Conservation (phyloP, 2,113 vertebrate genomes). For the Jacana jacana region DNA sequence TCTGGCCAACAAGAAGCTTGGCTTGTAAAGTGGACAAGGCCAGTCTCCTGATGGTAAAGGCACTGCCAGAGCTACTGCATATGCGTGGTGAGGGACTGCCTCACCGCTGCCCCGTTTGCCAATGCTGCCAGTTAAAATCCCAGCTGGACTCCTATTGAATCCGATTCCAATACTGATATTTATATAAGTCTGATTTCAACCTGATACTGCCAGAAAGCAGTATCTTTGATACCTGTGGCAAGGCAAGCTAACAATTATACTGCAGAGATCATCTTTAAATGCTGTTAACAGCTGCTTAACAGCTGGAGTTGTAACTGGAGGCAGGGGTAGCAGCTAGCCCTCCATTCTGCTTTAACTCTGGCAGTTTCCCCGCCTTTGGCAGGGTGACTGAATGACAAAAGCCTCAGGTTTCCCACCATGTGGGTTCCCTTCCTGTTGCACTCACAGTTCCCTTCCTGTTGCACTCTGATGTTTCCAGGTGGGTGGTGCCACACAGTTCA, state of each 20-base stretch:
- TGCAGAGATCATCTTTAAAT: neutral
- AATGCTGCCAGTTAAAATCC: neutral
- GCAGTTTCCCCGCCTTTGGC: neutral
- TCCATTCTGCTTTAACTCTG: neutral
- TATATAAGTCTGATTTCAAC: too few relatives aligned
- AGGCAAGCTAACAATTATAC: neutral
- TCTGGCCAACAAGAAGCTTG: neutral
- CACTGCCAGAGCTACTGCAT: neutral
- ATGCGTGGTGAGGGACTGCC: neutral
- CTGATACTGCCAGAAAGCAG: neutral
- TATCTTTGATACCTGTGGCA: neutral
- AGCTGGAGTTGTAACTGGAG: neutral
- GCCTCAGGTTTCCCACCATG: neutral
- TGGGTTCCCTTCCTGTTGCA: neutral
- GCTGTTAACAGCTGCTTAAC: neutral
- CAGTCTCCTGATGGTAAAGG: rapidly evolving
- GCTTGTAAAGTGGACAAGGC: neutral
- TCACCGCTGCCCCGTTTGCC: neutral
- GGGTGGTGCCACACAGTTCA: neutral
- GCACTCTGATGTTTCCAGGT: neutral
- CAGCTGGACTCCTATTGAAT: neutral
- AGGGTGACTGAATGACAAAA: neutral
- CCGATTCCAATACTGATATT: neutral
- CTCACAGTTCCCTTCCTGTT: neutral
- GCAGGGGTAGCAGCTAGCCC: neutral